Percentiles rank a stretch among this genome's conserved stretches.
Conservation (phyloP, 2,113 vertebrate genomes). For the Brachyhypopomus gauderio region DNA sequence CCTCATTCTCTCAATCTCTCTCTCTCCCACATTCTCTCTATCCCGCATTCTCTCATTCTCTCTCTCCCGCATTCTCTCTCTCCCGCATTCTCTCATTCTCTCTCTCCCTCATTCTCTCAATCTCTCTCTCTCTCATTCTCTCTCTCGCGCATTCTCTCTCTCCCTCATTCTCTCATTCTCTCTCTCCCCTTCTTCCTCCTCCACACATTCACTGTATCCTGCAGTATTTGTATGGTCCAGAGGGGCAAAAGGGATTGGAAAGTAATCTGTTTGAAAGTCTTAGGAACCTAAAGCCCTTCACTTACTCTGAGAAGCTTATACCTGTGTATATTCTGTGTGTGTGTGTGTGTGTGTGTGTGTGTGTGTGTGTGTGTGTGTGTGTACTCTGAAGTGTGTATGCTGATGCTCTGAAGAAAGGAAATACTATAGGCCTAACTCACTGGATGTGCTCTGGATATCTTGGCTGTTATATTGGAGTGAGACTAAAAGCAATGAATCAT, state of each 20-base stretch:
- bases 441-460: not conserved
- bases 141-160: not conserved
- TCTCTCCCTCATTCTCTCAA: not conserved
- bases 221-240: not conserved
- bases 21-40: not conserved
- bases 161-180: not conserved
- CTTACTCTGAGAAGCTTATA: slow-evolving; percentile 24
- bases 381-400: not conserved
- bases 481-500: slow-evolving; percentile 7
- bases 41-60: too few relatives aligned
- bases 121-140: not conserved
- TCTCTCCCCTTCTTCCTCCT: not conserved
- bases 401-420: not conserved
- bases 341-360: not conserved
- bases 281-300: not conserved
- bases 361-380: not conserved
- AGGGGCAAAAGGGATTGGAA: slow-evolving; percentile 2
- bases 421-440: not conserved
- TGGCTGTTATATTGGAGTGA: slow-evolving; percentile 7
- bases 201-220: not conserved
- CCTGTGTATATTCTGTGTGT: not conserved
- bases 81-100: not conserved
- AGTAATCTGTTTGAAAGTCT: slow-evolving; percentile 20
- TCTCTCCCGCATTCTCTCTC: not conserved
- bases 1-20: not conserved